phyloP scores from a whole-genome alignment of 2,797 vertebrate genomes.

The Pseudochirops corinnae region DNA sequence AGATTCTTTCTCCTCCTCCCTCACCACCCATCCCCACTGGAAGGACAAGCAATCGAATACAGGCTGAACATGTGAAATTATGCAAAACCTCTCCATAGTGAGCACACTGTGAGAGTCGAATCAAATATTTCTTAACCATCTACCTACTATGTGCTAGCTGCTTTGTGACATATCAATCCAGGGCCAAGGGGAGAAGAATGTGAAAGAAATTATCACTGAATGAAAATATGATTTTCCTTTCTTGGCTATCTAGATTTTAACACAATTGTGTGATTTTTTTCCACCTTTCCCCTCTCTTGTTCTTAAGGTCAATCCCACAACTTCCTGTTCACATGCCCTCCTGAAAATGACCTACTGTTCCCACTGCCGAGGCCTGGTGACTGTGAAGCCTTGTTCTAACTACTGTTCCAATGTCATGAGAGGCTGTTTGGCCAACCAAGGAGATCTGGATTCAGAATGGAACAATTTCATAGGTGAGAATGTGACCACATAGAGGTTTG shows the following conservation, averaged over 20 bases:
- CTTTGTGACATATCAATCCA: not conserved
- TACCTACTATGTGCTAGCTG: not conserved
- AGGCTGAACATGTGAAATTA: too few species aligned
- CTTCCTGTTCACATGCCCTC: conserved; percentile 91
- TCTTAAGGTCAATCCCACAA: conserved; percentile 92
- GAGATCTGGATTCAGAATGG: conserved; percentile 96
- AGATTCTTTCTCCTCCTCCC: too few species aligned
- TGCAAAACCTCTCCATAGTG: too few species aligned
- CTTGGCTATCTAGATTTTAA: not conserved
- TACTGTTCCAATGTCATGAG: conserved; percentile 98
- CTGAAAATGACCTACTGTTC: conserved; percentile 99
- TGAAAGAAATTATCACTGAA: not conserved
- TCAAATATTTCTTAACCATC: not conserved
- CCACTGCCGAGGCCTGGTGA: conserved; percentile 93
- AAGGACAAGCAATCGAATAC: too few species aligned
- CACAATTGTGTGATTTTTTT: conserved; percentile 48
- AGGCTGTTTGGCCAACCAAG: conserved; percentile 97
- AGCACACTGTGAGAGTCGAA: too few species aligned
- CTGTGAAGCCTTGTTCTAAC: conserved; percentile 96
- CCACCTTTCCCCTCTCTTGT: conserved; percentile 49
- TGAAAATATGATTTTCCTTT: not conserved
- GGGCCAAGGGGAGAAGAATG: not conserved
- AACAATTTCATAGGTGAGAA: conserved; percentile 97
- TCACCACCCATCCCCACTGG: too few species aligned
- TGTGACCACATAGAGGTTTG: not conserved